These are phyloP conservation scores for Ptychodera flava DNA, from an alignment of 35 echinoderm and acorn worm species.

Conservation along the genomic window DNA sequence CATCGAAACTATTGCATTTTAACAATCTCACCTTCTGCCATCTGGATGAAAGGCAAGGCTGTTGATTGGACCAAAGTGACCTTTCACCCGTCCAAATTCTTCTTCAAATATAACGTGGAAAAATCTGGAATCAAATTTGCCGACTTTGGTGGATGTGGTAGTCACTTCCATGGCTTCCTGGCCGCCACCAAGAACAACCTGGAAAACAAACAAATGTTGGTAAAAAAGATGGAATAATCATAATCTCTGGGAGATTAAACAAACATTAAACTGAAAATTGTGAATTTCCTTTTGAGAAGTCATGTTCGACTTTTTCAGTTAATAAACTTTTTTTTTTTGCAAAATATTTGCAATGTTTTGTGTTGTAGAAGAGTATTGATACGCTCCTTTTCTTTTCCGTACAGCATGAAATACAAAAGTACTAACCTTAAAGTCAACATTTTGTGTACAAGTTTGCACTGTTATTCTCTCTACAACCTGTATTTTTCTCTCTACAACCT, in stretches of 20 bases:
- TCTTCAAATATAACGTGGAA: slow-evolving; percentile 95
- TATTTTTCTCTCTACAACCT: no score
- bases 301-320: background rate
- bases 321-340: no score
- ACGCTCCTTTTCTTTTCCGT: no score
- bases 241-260: background rate
- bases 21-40: slow-evolving; percentile 81
- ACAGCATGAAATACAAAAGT: no score
- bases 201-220: background rate
- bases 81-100: slow-evolving; percentile 95
- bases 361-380: no score
- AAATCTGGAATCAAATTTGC: slow-evolving; percentile 94
- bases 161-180: slow-evolving; percentile 99
- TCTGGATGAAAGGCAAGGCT: slow-evolving; percentile 89
- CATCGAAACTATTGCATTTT: no score
- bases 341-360: no score
- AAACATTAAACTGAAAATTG: background rate
- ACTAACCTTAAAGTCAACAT: no score
- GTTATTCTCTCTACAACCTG: no score
- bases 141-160: slow-evolving; percentile 82
- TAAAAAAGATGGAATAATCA: background rate
- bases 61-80: slow-evolving; percentile 99
- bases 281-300: background rate
- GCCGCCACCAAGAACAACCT: slow-evolving; percentile 85
- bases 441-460: no score